Evolutionary conservation across 2,888 invertebrate species (phyloP), one percentile per base, ranked within the genome.

Genomic region (Stramonita haemastoma): DNA sequence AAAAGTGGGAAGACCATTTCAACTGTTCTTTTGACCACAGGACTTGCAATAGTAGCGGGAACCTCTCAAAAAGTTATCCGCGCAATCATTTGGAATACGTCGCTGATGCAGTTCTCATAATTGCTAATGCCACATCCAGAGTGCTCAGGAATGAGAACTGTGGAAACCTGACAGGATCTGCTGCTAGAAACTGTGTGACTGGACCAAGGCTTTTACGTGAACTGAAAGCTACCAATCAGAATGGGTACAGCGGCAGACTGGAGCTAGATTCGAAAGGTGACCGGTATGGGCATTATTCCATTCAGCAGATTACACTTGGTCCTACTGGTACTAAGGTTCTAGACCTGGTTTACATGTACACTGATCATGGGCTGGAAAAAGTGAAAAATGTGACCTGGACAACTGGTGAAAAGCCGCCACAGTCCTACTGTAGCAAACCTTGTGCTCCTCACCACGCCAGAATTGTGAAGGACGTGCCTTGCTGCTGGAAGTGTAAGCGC

Each of bases 401-500:
- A 90, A 89, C 0, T 70, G 83, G 15, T 90, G 89, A 5, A 79
- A 84, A 17, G 89, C 90, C 73, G 89, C 90, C 73, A 29, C 85
- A 34, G 73, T 87, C 32, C 90, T 46, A 46, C 90, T 46, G 86
- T n/a, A 86, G 32, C 15, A 2, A 17, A 73, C 36, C 56, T 56
- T 81, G 73, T 89, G 70, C 34, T 32, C 77, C n/a, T 90, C 85
- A 73, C 87, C 87, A 0, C 93, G 93, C 66, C 26, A 46, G 46
- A 46, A 46, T 46, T 46, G 46, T 8, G 4, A 8, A 8, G 46
- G 8, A 46, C 2, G 46, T 46, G 46, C 8, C 46, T 17, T 66
- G 66, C 83, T 93, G 93, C 90, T 93, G 93, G 93, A 89, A 91
- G 36, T 93, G 93, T 89, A 79, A 84, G 22, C n/a, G 57, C 0